Conservation (phyloP, 64 coral and sea anemone genomes). For the Stylophora pistillata region DNA sequence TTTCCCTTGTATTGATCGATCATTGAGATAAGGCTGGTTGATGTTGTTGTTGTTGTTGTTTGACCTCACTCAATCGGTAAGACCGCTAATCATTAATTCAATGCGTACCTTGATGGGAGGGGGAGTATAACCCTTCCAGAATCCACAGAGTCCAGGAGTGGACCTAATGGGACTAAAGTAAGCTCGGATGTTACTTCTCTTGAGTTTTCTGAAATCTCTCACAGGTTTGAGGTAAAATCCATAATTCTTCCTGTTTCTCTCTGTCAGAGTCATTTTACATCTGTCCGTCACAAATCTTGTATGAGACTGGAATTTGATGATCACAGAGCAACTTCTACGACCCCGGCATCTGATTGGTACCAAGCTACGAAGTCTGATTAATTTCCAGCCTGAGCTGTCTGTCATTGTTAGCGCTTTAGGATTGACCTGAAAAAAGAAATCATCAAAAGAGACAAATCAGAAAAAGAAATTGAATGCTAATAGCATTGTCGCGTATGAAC, state of each 20-base stretch:
- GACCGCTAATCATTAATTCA: neutral
- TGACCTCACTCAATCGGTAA: no score
- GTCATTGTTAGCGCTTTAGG: conserved; percentile 56
- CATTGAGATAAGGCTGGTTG: no score
- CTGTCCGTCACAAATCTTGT: conserved; percentile 75
- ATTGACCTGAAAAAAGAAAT: conserved; percentile 53
- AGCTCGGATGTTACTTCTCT: conserved; percentile 49
- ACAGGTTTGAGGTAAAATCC: conserved; percentile 76
- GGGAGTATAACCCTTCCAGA: conserved; percentile 78
- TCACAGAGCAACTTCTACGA: conserved; percentile 32
- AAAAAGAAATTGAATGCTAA: neutral
- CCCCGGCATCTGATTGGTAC: conserved; percentile 73
- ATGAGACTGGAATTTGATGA: conserved; percentile 48
- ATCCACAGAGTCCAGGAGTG: conserved; percentile 68
- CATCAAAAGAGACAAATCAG: neutral
- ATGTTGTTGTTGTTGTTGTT: no score
- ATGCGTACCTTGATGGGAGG: conserved; percentile 53
- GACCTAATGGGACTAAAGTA: conserved; percentile 59
- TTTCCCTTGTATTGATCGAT: no score
- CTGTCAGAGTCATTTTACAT: conserved; percentile 63
- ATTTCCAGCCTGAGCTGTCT: conserved; percentile 70
- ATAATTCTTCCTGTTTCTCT: conserved; percentile 70
- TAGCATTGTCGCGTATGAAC: neutral
- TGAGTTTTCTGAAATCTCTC: conserved; percentile 72
- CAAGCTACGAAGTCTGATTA: conserved; percentile 34